These are phyloP conservation scores for Ichneumon xanthorius DNA, from an alignment of 2,888 invertebrate species.

Conservation along the genomic window DNA sequence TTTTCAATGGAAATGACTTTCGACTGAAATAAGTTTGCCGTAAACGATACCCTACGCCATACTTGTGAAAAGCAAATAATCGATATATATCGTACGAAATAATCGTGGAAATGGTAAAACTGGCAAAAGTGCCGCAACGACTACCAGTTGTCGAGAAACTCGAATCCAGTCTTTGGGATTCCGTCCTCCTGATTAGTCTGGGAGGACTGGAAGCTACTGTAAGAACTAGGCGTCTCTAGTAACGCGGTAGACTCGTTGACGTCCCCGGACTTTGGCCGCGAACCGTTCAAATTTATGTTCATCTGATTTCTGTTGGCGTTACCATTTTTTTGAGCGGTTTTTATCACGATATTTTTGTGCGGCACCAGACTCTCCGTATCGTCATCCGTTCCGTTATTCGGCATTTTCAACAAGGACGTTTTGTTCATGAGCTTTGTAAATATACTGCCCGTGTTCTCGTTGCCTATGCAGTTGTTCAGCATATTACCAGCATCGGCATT, in stretches of 20 bases:
- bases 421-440: conserved; percentile 81
- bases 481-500: conserved; percentile 75
- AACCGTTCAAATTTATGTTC: conserved; percentile 76
- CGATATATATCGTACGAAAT: background rate
- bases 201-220: conserved; percentile 81
- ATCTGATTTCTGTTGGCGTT: conserved; percentile 76
- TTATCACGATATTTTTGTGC: conserved; percentile 69
- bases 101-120: background rate
- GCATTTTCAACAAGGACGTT: conserved; percentile 79
- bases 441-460: conserved; percentile 79
- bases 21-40: background rate
- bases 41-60: background rate
- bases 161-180: conserved; percentile 87
- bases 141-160: conserved; percentile 87
- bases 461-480: conserved; percentile 73
- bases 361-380: conserved; percentile 72
- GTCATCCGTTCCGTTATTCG: conserved; percentile 73
- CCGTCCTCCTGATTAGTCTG: conserved; percentile 80
- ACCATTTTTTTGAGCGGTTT: conserved; percentile 58
- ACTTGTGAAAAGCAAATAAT: background rate
- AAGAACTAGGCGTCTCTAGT: conserved; percentile 82
- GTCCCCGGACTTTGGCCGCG: conserved; percentile 79
- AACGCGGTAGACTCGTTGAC: conserved; percentile 80
- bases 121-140: background rate
- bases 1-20: background rate